Evolutionary conservation across 2,888 invertebrate species (phyloP), one percentile per base, ranked within the genome.

Genomic region (Cabera pusaria): DNA sequence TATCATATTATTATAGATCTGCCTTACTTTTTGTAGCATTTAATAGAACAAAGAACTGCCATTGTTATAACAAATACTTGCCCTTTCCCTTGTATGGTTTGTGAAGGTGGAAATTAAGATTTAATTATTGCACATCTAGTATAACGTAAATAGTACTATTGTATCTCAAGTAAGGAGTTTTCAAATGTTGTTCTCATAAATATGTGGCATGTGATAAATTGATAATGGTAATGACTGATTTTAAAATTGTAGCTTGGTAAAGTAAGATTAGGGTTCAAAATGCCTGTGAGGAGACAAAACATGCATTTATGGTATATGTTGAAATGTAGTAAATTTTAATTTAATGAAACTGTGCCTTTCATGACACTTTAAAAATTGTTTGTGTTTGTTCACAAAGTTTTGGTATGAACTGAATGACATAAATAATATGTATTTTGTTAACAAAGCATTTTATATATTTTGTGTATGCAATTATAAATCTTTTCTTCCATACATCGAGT

Each of bases 221-320:
- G 80, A 80, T 81, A 79, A 63, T 62, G 56, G 63, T 64, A 64
- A 61, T 54, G 83, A 85, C 83, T 83, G 84, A 84, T 76, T 71
- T 70, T 64, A 58, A 51, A 52, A 45, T 55, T 60, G 61, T 59
- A 48, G 48, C 62, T 56, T 58, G 59, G 48, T 44, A 56, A 52
- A 38, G 44, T 51, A 69, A 69, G 64, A 55, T 41, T 60, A 58
- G 24, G 10, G 50, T 58, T 64, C 59, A 57, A 60, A 65, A 53
- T 58, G 59, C 73, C 71, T 75, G 51, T 74, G 74, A 72, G 74
- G 74, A 74, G 66, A 60, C 61, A 39, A 16, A 52, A 44, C 14
- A 14, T 14, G 47, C 34, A 33, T 47, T 47, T 42, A 33, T 54
- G 49, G 38, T 48, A 49, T 14, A n/a, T n/a, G n/a, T n/a, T n/a